These are phyloP conservation scores for Glandiceps talaboti DNA, from an alignment of 53 echinoderm and acorn worm species.

Conservation along the genomic window DNA sequence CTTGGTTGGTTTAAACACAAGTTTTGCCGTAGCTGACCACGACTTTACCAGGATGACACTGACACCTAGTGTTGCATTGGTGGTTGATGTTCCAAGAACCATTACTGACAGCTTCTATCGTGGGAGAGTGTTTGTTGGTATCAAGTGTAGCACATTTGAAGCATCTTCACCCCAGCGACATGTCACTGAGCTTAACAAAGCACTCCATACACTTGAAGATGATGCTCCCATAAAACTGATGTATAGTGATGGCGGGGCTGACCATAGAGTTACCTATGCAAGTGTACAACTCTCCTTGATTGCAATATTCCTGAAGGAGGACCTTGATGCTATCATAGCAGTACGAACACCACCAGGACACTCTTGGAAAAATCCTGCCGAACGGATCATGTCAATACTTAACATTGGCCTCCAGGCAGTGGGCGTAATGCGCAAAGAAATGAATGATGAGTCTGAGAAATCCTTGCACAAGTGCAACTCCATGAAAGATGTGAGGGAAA, in stretches of 20 bases:
- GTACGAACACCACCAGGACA: conserved; percentile 11
- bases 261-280: conserved; percentile 3
- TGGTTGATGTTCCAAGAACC: background rate
- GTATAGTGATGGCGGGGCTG: conserved; percentile 6
- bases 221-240: conserved; percentile 1
- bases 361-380: conserved; percentile 14
- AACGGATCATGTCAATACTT: conserved; percentile 6
- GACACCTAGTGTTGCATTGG: background rate
- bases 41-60: conserved; percentile 3
- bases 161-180: conserved; percentile 3
- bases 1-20: background rate
- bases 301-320: background rate
- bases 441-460: background rate
- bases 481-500: background rate
- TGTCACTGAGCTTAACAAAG: conserved; percentile 1
- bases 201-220: background rate
- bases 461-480: background rate
- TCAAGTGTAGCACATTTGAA: conserved; percentile 2
- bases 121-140: conserved; percentile 2
- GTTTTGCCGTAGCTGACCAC: conserved; percentile 4
- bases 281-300: conserved; percentile 11
- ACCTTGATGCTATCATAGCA: conserved; percentile 1
- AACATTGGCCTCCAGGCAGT: conserved; percentile 7
- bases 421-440: conserved; percentile 7
- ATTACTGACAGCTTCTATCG: conserved; percentile 2